Percentiles rank a stretch among this genome's conserved stretches.
Conservation (phyloP, 2,888 invertebrate genomes). For the Gryllus longicercus region DNA sequence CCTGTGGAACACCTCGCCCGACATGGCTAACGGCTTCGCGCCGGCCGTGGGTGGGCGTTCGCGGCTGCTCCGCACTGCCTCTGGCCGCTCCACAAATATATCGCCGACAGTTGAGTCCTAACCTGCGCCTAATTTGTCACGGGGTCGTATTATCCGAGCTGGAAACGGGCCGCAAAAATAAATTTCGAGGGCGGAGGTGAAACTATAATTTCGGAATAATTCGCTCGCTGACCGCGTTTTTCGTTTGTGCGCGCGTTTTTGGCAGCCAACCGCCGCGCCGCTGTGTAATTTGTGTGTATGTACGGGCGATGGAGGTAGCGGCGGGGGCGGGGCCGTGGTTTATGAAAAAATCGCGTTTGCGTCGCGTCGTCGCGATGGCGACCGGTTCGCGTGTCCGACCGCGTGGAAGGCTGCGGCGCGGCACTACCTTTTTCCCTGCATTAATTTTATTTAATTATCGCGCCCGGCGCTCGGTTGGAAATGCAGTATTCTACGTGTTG, state of each 20-base stretch:
- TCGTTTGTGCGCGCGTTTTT: neutral
- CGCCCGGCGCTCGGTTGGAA: no score
- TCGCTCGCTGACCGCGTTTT: neutral
- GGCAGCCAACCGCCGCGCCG: neutral
- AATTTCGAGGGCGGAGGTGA: neutral
- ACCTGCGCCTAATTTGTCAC: constrained; percentile 17
- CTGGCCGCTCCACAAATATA: neutral
- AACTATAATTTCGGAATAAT: constrained; percentile 9
- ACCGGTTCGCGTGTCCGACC: neutral
- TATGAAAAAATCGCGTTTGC: neutral
- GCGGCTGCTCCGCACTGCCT: neutral
- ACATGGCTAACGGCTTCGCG: no score
- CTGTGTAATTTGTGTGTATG: neutral
- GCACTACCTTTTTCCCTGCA: neutral
- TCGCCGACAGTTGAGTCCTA: constrained; percentile 2
- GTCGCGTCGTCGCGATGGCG: neutral
- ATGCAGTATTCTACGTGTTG: no score
- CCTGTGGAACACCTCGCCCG: no score
- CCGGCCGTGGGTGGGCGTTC: no score
- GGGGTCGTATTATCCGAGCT: neutral
- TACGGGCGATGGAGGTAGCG: neutral
- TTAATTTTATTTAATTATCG: neutral
- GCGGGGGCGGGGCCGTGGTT: neutral
- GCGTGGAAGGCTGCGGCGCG: neutral
- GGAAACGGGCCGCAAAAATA: neutral